Conservation (phyloP, 2,888 invertebrate species). For the Deilephila porcellus region DNA sequence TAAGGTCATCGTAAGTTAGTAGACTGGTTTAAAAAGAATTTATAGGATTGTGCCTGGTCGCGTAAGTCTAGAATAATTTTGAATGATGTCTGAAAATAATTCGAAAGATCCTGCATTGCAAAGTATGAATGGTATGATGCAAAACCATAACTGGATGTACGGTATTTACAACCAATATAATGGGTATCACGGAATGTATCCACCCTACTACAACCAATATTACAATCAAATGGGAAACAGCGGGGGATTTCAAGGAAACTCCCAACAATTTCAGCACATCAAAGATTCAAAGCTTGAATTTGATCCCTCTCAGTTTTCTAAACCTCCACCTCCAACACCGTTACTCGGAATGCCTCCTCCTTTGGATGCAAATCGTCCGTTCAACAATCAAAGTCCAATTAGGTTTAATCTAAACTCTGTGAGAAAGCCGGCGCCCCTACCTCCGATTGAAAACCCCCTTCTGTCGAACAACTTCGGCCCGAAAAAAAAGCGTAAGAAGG, state of each 20-base stretch:
- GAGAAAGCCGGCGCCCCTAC: conserved; percentile 71
- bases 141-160: conserved; percentile 78
- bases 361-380: conserved; percentile 69
- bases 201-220: conserved; percentile 81
- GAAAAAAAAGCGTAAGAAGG: conserved; percentile 92
- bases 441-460: conserved; percentile 74
- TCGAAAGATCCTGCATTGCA: conserved; percentile 78
- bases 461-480: conserved; percentile 77
- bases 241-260: conserved; percentile 56
- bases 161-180: conserved; percentile 72
- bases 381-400: conserved; percentile 76
- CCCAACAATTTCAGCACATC: conserved; percentile 65
- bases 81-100: conserved; percentile 70
- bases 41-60: background rate
- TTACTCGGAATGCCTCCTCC: conserved; percentile 78
- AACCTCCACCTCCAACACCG: conserved; percentile 70
- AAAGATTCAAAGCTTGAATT: conserved; percentile 62
- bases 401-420: conserved; percentile 77
- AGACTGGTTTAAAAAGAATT: background rate
- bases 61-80: background rate
- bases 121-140: conserved; percentile 75
- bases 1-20: conserved; percentile 13
- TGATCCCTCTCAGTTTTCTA: conserved; percentile 63
- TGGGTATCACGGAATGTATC: conserved; percentile 75
- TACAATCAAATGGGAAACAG: conserved; percentile 74